Percentiles rank a stretch among this genome's conserved stretches.
These are phyloP conservation scores for Pangasius larnaudii DNA, from an alignment of 2,797 vertebrate species.

Conservation along the genomic window DNA sequence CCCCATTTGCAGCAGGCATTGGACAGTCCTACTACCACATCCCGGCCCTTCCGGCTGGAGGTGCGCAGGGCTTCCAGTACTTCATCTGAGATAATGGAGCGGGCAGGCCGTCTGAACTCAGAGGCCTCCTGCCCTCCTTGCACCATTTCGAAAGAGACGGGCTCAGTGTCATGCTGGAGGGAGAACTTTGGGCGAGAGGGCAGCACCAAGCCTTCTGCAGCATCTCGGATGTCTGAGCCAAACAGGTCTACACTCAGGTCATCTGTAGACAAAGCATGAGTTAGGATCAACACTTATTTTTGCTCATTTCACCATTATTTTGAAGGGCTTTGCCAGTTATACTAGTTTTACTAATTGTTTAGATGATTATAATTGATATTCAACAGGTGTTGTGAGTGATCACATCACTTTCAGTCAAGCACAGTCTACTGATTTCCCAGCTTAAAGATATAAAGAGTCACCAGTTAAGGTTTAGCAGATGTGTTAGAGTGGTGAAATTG, in stretches of 20 bases:
- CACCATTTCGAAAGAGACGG: conserved; percentile 59
- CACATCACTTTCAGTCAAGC: background rate
- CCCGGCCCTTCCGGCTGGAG: conserved; percentile 73
- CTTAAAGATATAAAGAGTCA: background rate
- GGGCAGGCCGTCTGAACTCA: conserved; percentile 64
- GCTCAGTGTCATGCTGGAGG: conserved; percentile 68
- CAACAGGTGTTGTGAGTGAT: background rate
- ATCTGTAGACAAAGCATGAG: conserved; percentile 42
- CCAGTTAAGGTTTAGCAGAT: background rate
- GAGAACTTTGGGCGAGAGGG: conserved; percentile 61
- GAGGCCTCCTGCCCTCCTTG: conserved; percentile 57
- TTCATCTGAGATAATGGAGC: conserved; percentile 72
- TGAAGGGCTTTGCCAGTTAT: background rate
- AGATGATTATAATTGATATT: background rate
- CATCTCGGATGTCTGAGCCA: conserved; percentile 67
- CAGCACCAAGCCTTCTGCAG: conserved; percentile 63
- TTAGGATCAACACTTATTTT: background rate
- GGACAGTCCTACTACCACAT: conserved; percentile 81
- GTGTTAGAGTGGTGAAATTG: background rate
- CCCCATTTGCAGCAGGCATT: conserved; percentile 88
- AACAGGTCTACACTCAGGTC: conserved; percentile 68
- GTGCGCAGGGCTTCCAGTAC: conserved; percentile 74
- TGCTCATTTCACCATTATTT: background rate
- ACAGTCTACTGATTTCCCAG: background rate
- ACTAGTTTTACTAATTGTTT: too few relatives aligned